Base-by-base conservation (phyloP, 2,888 invertebrate genomes). In the Coenonympha glycerion region DNA sequence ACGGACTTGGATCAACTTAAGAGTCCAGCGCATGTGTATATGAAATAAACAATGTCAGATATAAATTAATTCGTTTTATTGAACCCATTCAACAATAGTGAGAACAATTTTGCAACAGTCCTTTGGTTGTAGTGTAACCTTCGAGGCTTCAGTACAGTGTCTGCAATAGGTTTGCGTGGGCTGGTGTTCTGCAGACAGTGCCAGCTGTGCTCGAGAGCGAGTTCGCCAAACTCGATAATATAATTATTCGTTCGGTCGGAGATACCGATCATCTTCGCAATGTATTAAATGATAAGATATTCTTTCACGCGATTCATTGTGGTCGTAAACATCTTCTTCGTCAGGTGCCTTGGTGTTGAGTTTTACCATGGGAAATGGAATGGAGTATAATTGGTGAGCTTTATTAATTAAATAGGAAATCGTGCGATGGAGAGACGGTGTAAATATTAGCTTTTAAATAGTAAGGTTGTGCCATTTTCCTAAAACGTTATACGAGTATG, bases 131-230 rank as follows among this genome's bases (percentile, higher is more conserved):
- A 67, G 64, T 33, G 65, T 64, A 68, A 65, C 67, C 67, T 71
- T 67, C 68, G 63, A 60, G 53, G 58, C 66, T 73, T 71, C 71
- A 65, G 69, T 62, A 62, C 72, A 76, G 76, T 77, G 58, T 64
- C 63, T 62, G 59, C 65, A 63, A 55, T 60, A 64, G 74, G 65
- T 62, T 71, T 69, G 72, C 55, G 59, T 63, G 61, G 66, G 56
- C 60, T 65, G 68, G 69, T 71, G 66, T 68, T 67, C 64, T 62
- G 56, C 57, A 52, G 44, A 3, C 18, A 55, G 11, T 9, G 11
- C 13, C 11, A 19, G n/a, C 15, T 3, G 15, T 24, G 24, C 21
- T 13, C 21, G 13, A 21, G n/a, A 24, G 15, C 3, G 39, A 21
- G n/a, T 39, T 24, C 3, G 39, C 24, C 22, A 15, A 39, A 33